Conservation (phyloP, 2,797 vertebrate species). For the Vireo griseus region DNA sequence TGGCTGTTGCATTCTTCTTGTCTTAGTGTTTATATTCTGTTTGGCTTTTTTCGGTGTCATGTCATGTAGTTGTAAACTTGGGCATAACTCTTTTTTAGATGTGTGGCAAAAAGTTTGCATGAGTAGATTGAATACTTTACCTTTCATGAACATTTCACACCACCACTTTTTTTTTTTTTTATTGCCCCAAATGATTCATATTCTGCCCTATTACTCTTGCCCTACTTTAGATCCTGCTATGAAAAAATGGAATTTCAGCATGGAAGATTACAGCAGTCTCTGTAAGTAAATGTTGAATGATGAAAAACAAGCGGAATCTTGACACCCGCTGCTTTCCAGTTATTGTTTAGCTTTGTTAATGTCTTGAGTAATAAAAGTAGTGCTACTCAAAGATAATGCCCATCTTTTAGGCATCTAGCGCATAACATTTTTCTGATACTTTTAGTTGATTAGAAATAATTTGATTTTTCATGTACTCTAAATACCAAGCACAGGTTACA, state of each 20-base stretch:
- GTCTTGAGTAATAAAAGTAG: background rate
- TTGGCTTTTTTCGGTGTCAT: background rate
- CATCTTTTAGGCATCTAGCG: background rate
- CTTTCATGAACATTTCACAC: background rate
- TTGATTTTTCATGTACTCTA: background rate
- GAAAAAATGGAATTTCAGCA: constrained; percentile 92
- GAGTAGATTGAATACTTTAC: background rate
- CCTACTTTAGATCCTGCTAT: constrained; percentile 81
- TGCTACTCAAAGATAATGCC: background rate
- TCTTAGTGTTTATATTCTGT: background rate
- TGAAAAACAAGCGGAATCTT: background rate
- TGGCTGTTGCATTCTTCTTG: background rate
- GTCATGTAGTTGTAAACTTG: background rate
- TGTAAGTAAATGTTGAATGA: constrained; percentile 77
- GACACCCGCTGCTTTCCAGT: background rate
- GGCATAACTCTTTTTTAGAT: background rate
- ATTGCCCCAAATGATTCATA: background rate
- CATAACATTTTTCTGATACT: background rate
- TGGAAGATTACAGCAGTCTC: constrained; percentile 82
- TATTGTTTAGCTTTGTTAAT: background rate
- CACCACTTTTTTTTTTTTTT: background rate
- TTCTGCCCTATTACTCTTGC: constrained; percentile 34
- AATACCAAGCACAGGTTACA: background rate
- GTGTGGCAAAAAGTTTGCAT: background rate
- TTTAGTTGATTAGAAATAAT: background rate